Base-by-base conservation (phyloP, 2,797 vertebrate genomes). In the Falco naumanni region DNA sequence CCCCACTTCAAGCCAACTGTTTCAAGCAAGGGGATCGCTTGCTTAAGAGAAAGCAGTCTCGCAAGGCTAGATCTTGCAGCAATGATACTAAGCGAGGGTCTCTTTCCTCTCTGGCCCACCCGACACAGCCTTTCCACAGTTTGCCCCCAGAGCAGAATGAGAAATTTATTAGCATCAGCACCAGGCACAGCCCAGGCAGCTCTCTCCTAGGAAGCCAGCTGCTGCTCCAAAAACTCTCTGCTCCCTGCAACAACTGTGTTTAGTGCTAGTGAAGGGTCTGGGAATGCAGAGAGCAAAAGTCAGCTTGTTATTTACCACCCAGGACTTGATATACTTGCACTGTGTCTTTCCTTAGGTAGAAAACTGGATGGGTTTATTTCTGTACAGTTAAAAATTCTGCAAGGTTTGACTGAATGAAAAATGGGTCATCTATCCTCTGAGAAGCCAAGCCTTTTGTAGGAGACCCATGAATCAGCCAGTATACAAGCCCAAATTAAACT, bases 91-190 rank as follows among this genome's bases (percentile, higher is more conserved):
- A 87, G 34, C 3, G 2, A 65, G 68, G 34, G 14, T 56, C 5
- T 64, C 20, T 16, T 9, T 65, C 41, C 45, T 13, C 50, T 61
- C 41, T 51, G 63, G 22, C 34, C 45, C 16, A 60, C 33, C 53
- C 0, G 0, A 25, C 20, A n/a, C 8, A 22, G 50, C 47, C 14
- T 53, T 51, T 31, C 50, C 56, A 47, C 20, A 37, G 11, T 68
- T 84, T 88, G 22, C 6, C 16, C 31, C 13, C 29, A 43, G 48
- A 48, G 10, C 3, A 9, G 34, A 71, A 34, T 11, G 6, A 63
- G 68, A 64, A 31, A 5, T 39, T 63, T 69, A 16, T 47, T 33
- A 34, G 20, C 13, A 6, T 11, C 39, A 87, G 50, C 50, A 33
- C 4, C 37, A n/a, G n/a, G 8, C 8, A 3, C 41, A 68, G 43